Conservation (phyloP, 2,888 invertebrate species). For the Beris morrisii region DNA sequence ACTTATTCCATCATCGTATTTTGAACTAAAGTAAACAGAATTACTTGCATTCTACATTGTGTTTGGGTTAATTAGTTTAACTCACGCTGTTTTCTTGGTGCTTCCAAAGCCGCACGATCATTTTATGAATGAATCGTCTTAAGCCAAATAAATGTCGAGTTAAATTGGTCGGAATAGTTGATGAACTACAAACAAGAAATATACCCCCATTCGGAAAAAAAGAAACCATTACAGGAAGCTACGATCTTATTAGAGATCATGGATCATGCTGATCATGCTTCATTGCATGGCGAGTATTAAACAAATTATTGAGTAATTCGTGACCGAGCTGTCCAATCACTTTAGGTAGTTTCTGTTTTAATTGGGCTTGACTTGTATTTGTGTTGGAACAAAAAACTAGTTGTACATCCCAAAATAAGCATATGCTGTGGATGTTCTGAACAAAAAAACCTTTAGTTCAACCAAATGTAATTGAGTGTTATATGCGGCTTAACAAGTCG, state of each 20-base stretch:
- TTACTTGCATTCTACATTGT: too few species aligned
- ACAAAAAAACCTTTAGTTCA: background rate
- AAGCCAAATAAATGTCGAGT: conserved; percentile 1
- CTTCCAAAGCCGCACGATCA: too few species aligned
- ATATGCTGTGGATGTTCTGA: background rate
- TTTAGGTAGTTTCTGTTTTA: conserved; percentile 1
- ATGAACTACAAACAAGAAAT: conserved; percentile 24
- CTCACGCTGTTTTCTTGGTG: too few species aligned
- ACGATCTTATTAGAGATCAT: conserved; percentile 22
- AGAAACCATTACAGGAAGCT: conserved; percentile 22
- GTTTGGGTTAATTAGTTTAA: too few species aligned
- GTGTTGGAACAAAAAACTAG: background rate
- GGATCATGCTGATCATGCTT: conserved; percentile 19
- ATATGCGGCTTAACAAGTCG: conserved; percentile 14
- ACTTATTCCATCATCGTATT: too few species aligned
- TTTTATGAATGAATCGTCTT: too few species aligned
- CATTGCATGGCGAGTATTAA: conserved; percentile 5
- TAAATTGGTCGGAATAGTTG: conserved; percentile 15
- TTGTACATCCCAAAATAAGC: background rate
- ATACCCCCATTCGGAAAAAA: background rate
- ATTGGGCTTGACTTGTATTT: conserved; percentile 9
- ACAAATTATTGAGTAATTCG: conserved; percentile 21
- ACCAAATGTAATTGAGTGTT: conserved; percentile 23
- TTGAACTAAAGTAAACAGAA: too few species aligned
- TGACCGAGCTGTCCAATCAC: conserved; percentile 24